Percentiles rank a stretch among this genome's conserved stretches.
phyloP scores from a whole-genome alignment of 2,797 vertebrate species.

The Manis pentadactyla region DNA sequence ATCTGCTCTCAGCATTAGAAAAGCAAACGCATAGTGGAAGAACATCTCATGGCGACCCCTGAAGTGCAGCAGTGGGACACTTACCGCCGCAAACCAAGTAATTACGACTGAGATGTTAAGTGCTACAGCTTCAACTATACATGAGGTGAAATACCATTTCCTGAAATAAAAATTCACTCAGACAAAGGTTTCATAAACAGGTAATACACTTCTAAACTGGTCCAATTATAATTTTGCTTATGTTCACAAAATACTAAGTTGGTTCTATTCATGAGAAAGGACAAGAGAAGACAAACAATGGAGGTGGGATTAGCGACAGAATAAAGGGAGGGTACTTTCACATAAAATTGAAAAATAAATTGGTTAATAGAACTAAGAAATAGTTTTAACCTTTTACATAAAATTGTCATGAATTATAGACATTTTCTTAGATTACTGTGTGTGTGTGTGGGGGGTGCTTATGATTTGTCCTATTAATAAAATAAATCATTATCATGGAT shows the following conservation, averaged over 20 bases:
- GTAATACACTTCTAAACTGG: constrained; percentile 1
- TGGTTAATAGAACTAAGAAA: background rate
- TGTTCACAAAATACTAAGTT: constrained; percentile 32
- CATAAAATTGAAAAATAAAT: background rate
- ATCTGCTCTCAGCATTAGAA: constrained; percentile 77
- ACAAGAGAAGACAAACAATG: background rate
- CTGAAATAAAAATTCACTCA: constrained; percentile 55
- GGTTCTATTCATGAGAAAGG: constrained; percentile 23
- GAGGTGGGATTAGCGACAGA: background rate
- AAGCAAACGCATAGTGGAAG: constrained; percentile 48
- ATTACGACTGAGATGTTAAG: background rate
- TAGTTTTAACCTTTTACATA: constrained; percentile 7
- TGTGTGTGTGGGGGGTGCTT: background rate
- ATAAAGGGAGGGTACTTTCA: background rate
- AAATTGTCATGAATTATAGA: background rate
- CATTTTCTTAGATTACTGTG: constrained; percentile 3
- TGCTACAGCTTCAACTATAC: background rate
- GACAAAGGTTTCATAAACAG: constrained; percentile 48
- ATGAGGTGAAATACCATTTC: constrained; percentile 24
- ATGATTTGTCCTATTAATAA: background rate
- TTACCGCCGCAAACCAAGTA: background rate
- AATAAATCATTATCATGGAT: background rate
- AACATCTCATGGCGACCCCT: background rate
- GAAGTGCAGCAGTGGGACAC: background rate
- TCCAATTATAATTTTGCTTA: background rate